A percentile compares a stretch with the other conserved stretches of the same genome.
phyloP scores from a whole-genome alignment of 2,797 vertebrate genomes.

The Sebastes wilsoni region DNA sequence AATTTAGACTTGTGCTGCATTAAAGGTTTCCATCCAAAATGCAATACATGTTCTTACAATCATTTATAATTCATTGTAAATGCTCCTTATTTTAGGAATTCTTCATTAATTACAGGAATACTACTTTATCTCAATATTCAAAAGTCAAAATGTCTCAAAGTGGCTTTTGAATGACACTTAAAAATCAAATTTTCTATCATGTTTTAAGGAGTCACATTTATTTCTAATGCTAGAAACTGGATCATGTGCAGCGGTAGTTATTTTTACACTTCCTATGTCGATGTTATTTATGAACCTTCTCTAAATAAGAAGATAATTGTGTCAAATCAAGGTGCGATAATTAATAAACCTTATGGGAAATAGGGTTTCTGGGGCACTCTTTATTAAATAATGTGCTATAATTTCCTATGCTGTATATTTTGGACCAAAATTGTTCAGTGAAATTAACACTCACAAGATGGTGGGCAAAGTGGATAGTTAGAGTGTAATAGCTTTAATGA shows the following conservation, averaged over 20 bases:
- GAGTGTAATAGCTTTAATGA: constrained; percentile 29
- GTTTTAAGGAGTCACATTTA: constrained; percentile 11
- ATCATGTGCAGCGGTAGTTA: constrained; percentile 9
- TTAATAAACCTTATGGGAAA: constrained; percentile 53
- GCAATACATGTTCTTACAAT: neutral
- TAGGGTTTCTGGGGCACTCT: constrained; percentile 55
- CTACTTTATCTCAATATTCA: neutral
- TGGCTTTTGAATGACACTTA: neutral
- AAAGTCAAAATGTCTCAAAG: neutral
- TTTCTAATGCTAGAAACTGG: neutral
- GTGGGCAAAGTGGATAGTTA: constrained; percentile 24
- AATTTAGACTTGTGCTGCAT: constrained; percentile 39
- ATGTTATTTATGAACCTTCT: constrained; percentile 48
- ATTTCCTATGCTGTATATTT: constrained; percentile 8
- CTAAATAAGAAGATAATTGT: constrained; percentile 62
- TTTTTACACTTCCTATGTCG: constrained; percentile 24
- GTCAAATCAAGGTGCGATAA: constrained; percentile 51
- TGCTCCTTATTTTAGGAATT: neutral
- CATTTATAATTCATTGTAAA: constrained; percentile 1
- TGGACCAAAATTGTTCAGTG: constrained; percentile 19
- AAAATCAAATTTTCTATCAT: neutral
- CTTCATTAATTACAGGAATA: neutral
- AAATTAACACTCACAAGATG: constrained; percentile 28
- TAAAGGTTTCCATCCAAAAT: constrained; percentile 47
- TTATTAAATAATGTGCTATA: constrained; percentile 51